phyloP scores from a whole-genome alignment of 2,797 vertebrate species.

The Chaetodon trifasciatus region DNA sequence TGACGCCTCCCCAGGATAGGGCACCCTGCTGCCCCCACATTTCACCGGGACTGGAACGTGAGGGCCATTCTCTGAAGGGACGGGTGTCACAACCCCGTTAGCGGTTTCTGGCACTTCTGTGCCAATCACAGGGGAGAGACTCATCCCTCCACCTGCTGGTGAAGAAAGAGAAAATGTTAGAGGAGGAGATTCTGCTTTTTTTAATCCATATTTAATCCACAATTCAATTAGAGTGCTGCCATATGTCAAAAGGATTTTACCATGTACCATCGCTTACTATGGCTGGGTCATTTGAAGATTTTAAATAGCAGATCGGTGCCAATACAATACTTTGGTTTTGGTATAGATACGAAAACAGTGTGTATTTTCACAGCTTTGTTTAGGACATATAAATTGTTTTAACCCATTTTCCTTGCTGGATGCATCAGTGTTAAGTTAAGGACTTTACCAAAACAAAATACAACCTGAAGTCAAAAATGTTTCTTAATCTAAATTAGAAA shows the following conservation, averaged over 20 bases:
- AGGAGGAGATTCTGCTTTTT: neutral
- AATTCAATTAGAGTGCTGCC: neutral
- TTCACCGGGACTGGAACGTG: conserved; percentile 62
- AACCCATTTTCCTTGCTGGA: neutral
- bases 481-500: neutral
- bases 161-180: conserved; percentile 29
- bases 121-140: conserved; percentile 86
- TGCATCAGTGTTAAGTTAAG: neutral
- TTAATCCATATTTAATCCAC: neutral
- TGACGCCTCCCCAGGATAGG: conserved; percentile 57
- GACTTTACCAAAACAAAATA: neutral
- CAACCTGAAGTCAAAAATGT: neutral
- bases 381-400: neutral
- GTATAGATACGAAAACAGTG: neutral
- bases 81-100: conserved; percentile 77
- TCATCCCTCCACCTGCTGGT: conserved; percentile 87
- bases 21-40: conserved; percentile 58
- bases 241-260: neutral
- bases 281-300: neutral
- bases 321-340: neutral
- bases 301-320: neutral
- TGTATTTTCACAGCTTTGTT: neutral
- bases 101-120: conserved; percentile 83
- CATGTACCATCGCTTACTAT: neutral
- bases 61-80: conserved; percentile 73